A percentile compares a stretch with the other conserved stretches of the same genome.
Evolutionary conservation across 2,113 vertebrate genomes (phyloP).

Genomic region (Seriola rivoliana): DNA sequence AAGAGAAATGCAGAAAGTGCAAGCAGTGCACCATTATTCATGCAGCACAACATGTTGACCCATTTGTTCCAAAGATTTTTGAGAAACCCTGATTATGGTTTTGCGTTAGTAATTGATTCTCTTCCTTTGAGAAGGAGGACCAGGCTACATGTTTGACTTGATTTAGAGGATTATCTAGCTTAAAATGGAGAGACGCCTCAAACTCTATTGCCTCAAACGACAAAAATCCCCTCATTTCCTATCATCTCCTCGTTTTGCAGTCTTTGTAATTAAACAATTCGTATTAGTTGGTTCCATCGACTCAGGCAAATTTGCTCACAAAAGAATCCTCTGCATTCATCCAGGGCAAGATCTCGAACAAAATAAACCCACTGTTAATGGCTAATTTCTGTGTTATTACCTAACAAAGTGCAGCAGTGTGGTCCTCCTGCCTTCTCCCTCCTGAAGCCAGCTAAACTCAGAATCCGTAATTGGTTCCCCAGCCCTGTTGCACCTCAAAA

Average conservation of each 20-base stretch:
- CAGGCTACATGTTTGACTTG: conserved; percentile 70
- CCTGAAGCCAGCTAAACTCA: conserved; percentile 50
- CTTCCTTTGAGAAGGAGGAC: conserved; percentile 55
- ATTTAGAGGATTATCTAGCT: conserved; percentile 73
- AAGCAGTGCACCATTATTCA: conserved; percentile 52
- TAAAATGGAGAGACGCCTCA: conserved; percentile 53
- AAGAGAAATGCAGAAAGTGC: conserved; percentile 45
- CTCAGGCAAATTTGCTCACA: conserved; percentile 42
- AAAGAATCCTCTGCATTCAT: conserved; percentile 27
- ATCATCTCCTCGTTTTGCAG: conserved; percentile 24
- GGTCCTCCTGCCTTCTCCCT: conserved; percentile 28
- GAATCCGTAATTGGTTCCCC: conserved; percentile 69
- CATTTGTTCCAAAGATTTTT: conserved; percentile 70
- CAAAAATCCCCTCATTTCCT: conserved; percentile 58
- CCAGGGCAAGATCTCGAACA: conserved; percentile 36
- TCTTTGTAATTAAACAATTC: conserved; percentile 58
- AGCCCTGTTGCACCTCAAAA: conserved; percentile 71
- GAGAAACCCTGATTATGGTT: conserved; percentile 62
- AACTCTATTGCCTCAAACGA: conserved; percentile 37
- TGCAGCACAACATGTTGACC: conserved; percentile 67
- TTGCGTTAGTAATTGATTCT: conserved; percentile 70
- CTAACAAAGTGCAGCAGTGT: conserved; percentile 49
- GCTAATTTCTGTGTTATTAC: conserved; percentile 58
- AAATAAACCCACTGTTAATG: conserved; percentile 40
- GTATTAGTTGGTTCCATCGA: conserved; percentile 41